A percentile compares a stretch with the other conserved stretches of the same genome.
These are phyloP conservation scores for Tryphoninae sp. DNA, from an alignment of 2,888 invertebrate genomes.

Conservation along the genomic window DNA sequence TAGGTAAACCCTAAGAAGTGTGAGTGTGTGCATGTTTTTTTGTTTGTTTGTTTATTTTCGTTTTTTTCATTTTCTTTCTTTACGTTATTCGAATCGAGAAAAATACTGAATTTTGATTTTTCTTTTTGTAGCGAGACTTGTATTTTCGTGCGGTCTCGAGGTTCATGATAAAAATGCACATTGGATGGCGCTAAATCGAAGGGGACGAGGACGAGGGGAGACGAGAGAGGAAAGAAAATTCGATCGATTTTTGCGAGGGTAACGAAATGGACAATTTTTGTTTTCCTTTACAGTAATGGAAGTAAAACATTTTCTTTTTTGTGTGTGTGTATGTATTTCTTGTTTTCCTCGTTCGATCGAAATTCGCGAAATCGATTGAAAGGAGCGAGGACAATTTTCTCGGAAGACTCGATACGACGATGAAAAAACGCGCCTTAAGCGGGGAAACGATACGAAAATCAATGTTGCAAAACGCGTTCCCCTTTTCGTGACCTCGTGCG, in stretches of 20 bases:
- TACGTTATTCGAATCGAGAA: background rate
- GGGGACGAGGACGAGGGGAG: too few relatives aligned
- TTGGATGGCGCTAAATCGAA: background rate
- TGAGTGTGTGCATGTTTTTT: background rate
- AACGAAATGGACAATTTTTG: background rate
- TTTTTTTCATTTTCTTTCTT: constrained; percentile 26
- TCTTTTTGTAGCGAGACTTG: background rate
- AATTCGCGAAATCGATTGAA: background rate
- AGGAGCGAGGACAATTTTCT: background rate
- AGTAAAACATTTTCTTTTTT: background rate
- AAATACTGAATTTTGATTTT: background rate
- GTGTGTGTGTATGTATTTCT: too few relatives aligned
- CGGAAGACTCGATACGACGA: background rate
- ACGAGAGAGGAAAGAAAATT: background rate
- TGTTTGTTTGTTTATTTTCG: constrained; percentile 6
- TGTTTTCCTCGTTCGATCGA: too few relatives aligned
- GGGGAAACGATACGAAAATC: constrained; percentile 3
- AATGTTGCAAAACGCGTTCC: background rate
- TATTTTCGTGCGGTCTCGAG: background rate
- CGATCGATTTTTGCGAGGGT: background rate
- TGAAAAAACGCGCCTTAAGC: background rate
- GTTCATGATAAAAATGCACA: background rate
- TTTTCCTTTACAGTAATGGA: background rate
- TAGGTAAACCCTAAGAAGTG: constrained; percentile 38
- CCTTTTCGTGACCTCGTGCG: background rate